Conservation (phyloP, 2,888 invertebrate genomes). For the Deroplatys truncata region DNA sequence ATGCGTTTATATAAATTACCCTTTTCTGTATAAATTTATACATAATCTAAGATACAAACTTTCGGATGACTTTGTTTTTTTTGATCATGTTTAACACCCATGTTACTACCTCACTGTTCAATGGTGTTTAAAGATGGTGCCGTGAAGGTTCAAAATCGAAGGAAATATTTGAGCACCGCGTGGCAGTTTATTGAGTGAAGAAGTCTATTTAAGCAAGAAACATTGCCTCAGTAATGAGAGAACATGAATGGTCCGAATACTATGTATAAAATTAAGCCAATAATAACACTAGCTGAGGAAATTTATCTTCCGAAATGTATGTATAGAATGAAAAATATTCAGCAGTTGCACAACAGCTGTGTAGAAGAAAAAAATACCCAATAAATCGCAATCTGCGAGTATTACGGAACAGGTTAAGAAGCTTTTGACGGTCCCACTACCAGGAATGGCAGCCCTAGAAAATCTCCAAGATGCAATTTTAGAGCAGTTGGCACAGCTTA, state of each 20-base stretch:
- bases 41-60: no score
- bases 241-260: slow-evolving; percentile 37
- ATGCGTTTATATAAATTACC: no score
- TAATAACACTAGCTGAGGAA: slow-evolving; percentile 51
- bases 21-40: no score
- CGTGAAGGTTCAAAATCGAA: not conserved
- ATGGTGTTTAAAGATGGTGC: not conserved
- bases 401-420: slow-evolving; percentile 68
- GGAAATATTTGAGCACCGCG: not conserved
- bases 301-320: slow-evolving; percentile 58
- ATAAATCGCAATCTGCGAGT: slow-evolving; percentile 41
- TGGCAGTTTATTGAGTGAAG: not conserved
- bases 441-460: slow-evolving; percentile 57
- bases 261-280: slow-evolving; percentile 63
- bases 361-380: not conserved
- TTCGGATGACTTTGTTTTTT: no score
- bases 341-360: slow-evolving; percentile 34
- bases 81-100: no score
- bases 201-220: not conserved
- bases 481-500: slow-evolving; percentile 66
- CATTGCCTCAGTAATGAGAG: not conserved
- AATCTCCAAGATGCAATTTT: slow-evolving; percentile 69
- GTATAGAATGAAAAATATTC: slow-evolving; percentile 63
- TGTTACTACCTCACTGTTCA: no score
- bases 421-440: slow-evolving; percentile 60